Conservation (phyloP, 1,140 invertebrate genomes). For the Papilio aristodemus region DNA sequence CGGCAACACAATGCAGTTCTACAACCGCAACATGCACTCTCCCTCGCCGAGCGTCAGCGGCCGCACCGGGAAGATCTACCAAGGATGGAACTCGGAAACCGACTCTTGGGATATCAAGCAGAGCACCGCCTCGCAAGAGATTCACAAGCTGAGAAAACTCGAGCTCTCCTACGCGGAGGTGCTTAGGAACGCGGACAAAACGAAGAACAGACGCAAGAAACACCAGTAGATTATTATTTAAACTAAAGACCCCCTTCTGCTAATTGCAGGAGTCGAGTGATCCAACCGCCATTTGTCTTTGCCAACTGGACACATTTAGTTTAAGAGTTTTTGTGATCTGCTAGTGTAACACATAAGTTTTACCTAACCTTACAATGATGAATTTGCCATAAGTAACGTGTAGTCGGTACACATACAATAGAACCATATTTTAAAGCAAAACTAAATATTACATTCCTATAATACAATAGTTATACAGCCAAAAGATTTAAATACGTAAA, state of each 20-base stretch:
- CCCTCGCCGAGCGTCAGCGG: conserved; percentile 79
- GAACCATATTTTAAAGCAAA: conserved; percentile 46
- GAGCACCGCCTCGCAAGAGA: conserved; percentile 88
- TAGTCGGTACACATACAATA: conserved; percentile 52
- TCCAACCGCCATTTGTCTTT: conserved; percentile 76
- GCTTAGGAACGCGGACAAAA: conserved; percentile 85
- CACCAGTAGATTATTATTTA: conserved; percentile 72
- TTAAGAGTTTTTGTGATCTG: conserved; percentile 75
- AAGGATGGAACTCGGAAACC: conserved; percentile 78
- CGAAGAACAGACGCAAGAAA: conserved; percentile 75
- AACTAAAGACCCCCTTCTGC: conserved; percentile 65
- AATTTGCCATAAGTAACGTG: conserved; percentile 71
- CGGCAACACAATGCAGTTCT: conserved; percentile 84
- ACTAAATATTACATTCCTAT: conserved; percentile 32
- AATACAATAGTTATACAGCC: conserved; percentile 20
- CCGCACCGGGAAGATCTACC: conserved; percentile 74
- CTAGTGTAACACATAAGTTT: conserved; percentile 73
- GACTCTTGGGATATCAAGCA: conserved; percentile 83
- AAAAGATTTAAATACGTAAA: conserved; percentile 4
- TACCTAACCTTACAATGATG: conserved; percentile 61
- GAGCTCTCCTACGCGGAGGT: conserved; percentile 92
- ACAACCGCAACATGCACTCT: conserved; percentile 81
- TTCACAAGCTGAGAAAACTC: conserved; percentile 88
- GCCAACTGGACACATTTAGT: conserved; percentile 76
- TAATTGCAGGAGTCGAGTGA: conserved; percentile 62